A percentile compares a stretch with the other conserved stretches of the same genome.
phyloP scores from a whole-genome alignment of 2,888 invertebrate genomes.

The Sinelater perroti region DNA sequence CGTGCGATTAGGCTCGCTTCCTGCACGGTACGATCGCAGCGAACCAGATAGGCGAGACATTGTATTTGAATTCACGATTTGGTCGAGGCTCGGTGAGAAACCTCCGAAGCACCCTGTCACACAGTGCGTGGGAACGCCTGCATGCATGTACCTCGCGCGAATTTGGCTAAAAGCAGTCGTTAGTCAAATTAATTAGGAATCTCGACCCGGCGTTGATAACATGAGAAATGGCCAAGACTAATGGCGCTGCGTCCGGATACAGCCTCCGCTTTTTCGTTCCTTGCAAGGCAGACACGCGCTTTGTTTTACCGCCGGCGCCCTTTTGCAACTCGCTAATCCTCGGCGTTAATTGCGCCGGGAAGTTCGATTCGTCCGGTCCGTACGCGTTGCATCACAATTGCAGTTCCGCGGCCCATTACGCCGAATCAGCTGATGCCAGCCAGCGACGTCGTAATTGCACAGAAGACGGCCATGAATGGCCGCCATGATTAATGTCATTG shows the following conservation, averaged over 20 bases:
- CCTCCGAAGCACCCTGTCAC: constrained; percentile 6
- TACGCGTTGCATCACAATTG: too few relatives aligned
- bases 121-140: constrained; percentile 15
- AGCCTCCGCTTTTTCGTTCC: too few relatives aligned
- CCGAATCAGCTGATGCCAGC: constrained; percentile 15
- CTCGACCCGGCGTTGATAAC: constrained; percentile 9
- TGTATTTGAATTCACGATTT: too few relatives aligned
- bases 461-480: constrained; percentile 12
- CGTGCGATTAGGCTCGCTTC: too few relatives aligned
- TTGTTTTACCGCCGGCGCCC: constrained; percentile 2
- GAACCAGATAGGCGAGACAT: too few relatives aligned
- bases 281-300: too few relatives aligned
- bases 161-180: constrained; percentile 3
- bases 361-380: too few relatives aligned
- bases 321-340: background rate
- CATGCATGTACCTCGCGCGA: constrained; percentile 1
- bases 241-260: constrained; percentile 4
- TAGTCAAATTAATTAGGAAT: constrained; percentile 13
- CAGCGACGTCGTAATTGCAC: constrained; percentile 9
- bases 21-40: too few relatives aligned
- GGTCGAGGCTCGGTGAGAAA: constrained; percentile 11
- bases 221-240: constrained; percentile 1
- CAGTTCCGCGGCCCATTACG: constrained; percentile 2
- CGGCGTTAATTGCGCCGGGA: background rate
- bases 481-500: constrained; percentile 16